Base-by-base conservation (phyloP, 2,888 invertebrate genomes). In the Agrotis puta region DNA sequence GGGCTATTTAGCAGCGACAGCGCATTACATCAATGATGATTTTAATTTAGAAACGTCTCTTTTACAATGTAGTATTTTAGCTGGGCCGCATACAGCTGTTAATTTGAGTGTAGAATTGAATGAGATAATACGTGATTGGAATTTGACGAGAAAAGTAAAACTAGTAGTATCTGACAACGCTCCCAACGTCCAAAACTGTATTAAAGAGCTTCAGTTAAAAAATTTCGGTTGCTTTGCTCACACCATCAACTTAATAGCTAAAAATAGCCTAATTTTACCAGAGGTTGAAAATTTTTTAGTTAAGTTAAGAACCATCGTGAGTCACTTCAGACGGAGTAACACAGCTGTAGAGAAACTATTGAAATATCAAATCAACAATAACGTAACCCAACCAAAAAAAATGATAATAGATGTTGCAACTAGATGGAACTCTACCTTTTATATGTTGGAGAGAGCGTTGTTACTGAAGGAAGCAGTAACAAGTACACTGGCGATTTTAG, bases 401-500 rank as follows among this genome's bases (percentile, higher is more conserved):
- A 57, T 20, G 39, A 57, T 57, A 39, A 39, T 57, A 57, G 57
- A 57, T 57, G 39, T 57, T 39, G 57, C 48, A n/a, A 48, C 9
- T 6, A 22, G 51, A 22, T 51, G 51, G 51, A 51, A 51, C 14
- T 51, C 22, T 6, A 51, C 51, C 22, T 51, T 51, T 6, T 51
- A 51, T 22, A 51, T 63, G 64, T 61, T 56, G 14, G 64, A 54
- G n/a, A 56, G 64, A 43, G 64, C 47, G 11, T 51, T 64, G 22
- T 39, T 54, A 45, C 14, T 64, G 45, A 54, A 64, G 43, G 64
- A 64, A 64, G 64, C 64, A 24, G 43, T 64, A 43, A 56, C 56
- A 20, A 64, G 64, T 53, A 64, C 64, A 22, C 22, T 64, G 64
- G 54, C 64, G 13, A 54, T 64, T 39, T 64, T 64, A 64, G 64